A percentile compares a stretch with the other conserved stretches of the same genome.
phyloP scores from a whole-genome alignment of 2,113 vertebrate species.

The Callionymus lyra region DNA sequence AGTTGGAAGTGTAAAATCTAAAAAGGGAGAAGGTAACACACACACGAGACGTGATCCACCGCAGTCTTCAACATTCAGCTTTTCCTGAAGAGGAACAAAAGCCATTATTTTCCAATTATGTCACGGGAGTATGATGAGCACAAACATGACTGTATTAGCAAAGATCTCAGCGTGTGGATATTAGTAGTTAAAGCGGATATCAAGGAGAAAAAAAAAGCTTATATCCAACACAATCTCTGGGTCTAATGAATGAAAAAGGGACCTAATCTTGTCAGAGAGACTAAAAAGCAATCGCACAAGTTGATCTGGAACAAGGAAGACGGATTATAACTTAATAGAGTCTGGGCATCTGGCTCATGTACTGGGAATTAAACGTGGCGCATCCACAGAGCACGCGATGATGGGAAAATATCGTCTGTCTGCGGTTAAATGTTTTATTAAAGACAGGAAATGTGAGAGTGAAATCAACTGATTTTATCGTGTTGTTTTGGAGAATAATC shows the following conservation, averaged over 20 bases:
- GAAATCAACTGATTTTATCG: not conserved
- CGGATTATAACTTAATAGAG: slow-evolving; percentile 59
- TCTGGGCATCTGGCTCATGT: slow-evolving; percentile 46
- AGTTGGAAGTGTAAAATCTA: too few species aligned
- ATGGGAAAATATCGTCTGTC: not conserved
- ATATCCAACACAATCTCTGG: slow-evolving; percentile 41
- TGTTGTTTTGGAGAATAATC: not conserved
- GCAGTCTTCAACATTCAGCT: too few species aligned
- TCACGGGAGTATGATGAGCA: not conserved
- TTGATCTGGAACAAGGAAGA: slow-evolving; percentile 52
- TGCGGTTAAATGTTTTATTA: slow-evolving; percentile 10
- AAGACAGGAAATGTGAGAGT: not conserved
- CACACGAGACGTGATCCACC: too few species aligned
- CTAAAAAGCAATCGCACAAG: slow-evolving; percentile 51
- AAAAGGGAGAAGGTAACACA: too few species aligned
- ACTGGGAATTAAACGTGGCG: slow-evolving; percentile 43
- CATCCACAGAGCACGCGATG: slow-evolving; percentile 16
- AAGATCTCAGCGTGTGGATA: too few species aligned
- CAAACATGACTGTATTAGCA: too few species aligned
- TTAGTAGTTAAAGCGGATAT: not conserved
- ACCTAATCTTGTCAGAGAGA: slow-evolving; percentile 56
- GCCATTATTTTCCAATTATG: not conserved
- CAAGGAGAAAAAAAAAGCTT: slow-evolving; percentile 5
- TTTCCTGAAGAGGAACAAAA: too few species aligned
- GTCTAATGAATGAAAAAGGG: slow-evolving; percentile 24